Base-by-base conservation (phyloP, 2,113 vertebrate species). In the Ancistrus triradiatus region DNA sequence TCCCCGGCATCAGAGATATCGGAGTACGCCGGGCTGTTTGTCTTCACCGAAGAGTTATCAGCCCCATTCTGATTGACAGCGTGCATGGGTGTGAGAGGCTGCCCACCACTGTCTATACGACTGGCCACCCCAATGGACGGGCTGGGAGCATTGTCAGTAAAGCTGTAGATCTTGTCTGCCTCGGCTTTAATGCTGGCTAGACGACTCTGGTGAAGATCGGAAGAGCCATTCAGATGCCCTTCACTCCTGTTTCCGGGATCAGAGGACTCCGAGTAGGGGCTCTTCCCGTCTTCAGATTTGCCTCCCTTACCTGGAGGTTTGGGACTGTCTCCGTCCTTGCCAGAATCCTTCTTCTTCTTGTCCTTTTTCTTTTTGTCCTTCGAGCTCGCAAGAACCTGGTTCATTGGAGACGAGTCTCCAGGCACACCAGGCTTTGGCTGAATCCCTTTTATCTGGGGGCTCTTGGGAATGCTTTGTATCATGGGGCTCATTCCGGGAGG, bases 351-450 rank as follows among this genome's bases (percentile, higher is more conserved):
- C 82, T 97, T 98, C 85, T 98, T 99, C 85, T 98, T 98, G 69
- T 99, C 95, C 69, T 98, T 99, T 82, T 98, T 99, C 77, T 99
- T 99, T 82, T 99, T 99, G 79, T 98, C 96, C 89, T 98, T 97
- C 70, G 92, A 89, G 73, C 88, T 90, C 25, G 89, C 90, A 66
- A 95, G 78, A 28, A 90, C 81, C 28, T 93, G 94, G 80, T 87
- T 97, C 69, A 90, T 84, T 0, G 88, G 62, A 0, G 91, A 90
- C n/a, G 91, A 90, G 38, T 99, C 96, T 73, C 91, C 94, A 80
- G 91, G 90, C 37, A 91, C 88, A 0, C 92, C 90, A 3, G 92
- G 90, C 69, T 99, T 99, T 52, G 94, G 90, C 69, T 97, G 96
- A 63, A 93, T 89, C 46, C 95, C 92, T 79, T 98, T 99, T 77